Percentiles rank a stretch among this genome's conserved stretches.
These are phyloP conservation scores for Anthrax anthrax DNA, from an alignment of 2,888 invertebrate species.

Conservation along the genomic window DNA sequence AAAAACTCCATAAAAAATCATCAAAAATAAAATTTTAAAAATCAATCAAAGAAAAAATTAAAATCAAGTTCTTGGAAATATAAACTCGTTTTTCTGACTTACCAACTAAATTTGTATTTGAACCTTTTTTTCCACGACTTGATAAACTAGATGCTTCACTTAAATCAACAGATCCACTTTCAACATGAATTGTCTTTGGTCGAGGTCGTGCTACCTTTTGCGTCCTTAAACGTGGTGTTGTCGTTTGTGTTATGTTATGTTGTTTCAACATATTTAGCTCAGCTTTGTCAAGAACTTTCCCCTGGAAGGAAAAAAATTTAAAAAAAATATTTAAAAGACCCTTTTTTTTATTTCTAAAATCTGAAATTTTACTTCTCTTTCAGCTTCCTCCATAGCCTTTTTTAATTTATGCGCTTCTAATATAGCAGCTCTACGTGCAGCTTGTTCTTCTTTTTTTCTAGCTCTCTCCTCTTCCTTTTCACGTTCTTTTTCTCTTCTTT, in stretches of 20 bases:
- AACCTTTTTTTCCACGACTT: conserved; percentile 64
- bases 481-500: conserved; percentile 60
- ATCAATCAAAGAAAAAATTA: background rate
- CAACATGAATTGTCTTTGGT: conserved; percentile 84
- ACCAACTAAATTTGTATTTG: conserved; percentile 72
- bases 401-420: conserved; percentile 86
- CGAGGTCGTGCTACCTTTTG: conserved; percentile 56
- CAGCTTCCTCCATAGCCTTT: conserved; percentile 84
- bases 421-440: conserved; percentile 71
- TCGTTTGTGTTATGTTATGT: conserved; percentile 22
- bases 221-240: conserved; percentile 46
- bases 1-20: conserved; percentile 9
- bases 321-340: background rate
- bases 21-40: conserved; percentile 3
- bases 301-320: conserved; percentile 36
- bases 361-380: conserved; percentile 49
- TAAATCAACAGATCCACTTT: conserved; percentile 61
- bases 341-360: background rate
- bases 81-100: conserved; percentile 14
- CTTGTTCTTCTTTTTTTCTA: conserved; percentile 67
- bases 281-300: conserved; percentile 60
- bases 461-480: conserved; percentile 60
- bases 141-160: conserved; percentile 61
- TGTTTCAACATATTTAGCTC: conserved; percentile 47
- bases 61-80: background rate